Base-by-base conservation (phyloP, 1,140 invertebrate species). In the Sitodiplosis mosellana region DNA sequence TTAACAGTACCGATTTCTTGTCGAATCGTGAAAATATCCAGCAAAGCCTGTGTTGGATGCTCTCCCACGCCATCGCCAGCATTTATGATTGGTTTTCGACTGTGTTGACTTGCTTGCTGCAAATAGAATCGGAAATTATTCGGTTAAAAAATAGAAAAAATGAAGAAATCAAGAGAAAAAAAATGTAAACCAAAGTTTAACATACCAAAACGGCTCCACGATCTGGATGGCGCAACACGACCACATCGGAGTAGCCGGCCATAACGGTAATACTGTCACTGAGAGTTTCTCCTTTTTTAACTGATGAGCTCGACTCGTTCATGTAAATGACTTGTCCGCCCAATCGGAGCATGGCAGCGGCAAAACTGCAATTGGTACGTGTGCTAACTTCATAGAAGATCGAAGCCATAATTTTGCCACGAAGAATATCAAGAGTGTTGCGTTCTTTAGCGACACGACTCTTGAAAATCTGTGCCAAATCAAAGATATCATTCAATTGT, bases 1-100 rank as follows among this genome's bases (percentile, higher is more conserved):
- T 99, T 98, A 0, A 99, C 92, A 0, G 94, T 99, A 51, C 94
- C 94, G 53, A 99, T 93, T 71, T 99, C 95, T 68, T 98, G 90
- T 59, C 94, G 73, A 54, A 99, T 99, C 15, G 95, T 98, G 59
- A 96, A 99, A 7, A 99, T 78, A 67, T 99, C 96, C 1, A 99
- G 69, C 14, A 99, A 65, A 0, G 96, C 95, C 70, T 99, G 96
- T 0, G 92, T 97, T 1, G 96, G 96, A 70, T 99, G 96, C 69
- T 99, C 93, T 0, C 96, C 96, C 5, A 89, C 75, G 20, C 96
- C 96, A 70, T 99, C 94, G 14, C 96, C 96, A 21, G 91, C 96
- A 73, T 99, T 99, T 33, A 99, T 82, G 4, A 99, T 64, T 1
- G 95, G 92, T 58, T 87, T 93, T 1, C 82, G 74, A 56, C 80